A percentile compares a stretch with the other conserved stretches of the same genome.
Conservation (phyloP, 2,888 invertebrate genomes). For the Eulithis testata region DNA sequence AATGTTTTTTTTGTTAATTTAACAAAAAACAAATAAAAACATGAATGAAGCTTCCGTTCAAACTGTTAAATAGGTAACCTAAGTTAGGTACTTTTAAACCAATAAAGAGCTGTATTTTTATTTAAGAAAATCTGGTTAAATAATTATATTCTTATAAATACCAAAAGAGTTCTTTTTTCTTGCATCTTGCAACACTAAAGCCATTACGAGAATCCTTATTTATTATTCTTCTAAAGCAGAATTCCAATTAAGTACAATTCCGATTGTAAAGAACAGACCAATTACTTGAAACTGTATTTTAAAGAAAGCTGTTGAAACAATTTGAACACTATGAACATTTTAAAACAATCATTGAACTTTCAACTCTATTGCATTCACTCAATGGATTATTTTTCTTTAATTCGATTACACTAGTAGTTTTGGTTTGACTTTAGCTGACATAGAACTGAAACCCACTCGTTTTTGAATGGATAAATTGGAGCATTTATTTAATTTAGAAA, state of each 20-base stretch:
- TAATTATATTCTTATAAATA: no score
- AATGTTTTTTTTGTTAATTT: no score
- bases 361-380: conserved; percentile 1
- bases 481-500: conserved; percentile 59
- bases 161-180: background rate
- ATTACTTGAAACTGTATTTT: conserved; percentile 42
- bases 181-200: conserved; percentile 6
- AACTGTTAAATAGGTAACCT: no score
- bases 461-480: conserved; percentile 53
- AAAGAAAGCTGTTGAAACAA: conserved; percentile 39
- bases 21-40: no score
- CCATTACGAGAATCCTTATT: conserved; percentile 28
- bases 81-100: no score
- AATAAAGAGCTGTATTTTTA: no score
- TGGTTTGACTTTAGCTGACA: conserved; percentile 27
- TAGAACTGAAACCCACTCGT: conserved; percentile 37
- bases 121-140: no score
- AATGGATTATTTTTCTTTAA: conserved; percentile 13
- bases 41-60: no score
- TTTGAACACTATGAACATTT: conserved; percentile 26
- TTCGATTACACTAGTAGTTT: conserved; percentile 10
- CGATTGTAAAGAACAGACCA: conserved; percentile 36
- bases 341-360: conserved; percentile 1
- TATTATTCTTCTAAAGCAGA: conserved; percentile 32
- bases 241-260: conserved; percentile 42